A percentile compares a stretch with the other conserved stretches of the same genome.
Evolutionary conservation across 2,797 vertebrate genomes (phyloP).

Genomic region (Xenops minutus): DNA sequence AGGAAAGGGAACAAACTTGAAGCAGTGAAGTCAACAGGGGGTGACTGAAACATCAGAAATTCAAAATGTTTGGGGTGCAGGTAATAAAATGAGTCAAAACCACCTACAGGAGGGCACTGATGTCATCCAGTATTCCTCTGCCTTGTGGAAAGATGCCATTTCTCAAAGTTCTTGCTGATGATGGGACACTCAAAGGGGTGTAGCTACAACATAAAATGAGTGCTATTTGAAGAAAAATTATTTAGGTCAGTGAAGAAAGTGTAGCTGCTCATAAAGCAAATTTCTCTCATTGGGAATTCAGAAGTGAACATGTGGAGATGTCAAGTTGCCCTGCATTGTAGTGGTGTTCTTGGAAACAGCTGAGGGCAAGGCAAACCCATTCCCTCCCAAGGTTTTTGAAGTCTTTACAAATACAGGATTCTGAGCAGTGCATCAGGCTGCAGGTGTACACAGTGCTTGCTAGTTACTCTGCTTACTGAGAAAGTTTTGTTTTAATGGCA

Average conservation of each 20-base stretch:
- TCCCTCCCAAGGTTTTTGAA: neutral
- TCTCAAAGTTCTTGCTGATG: neutral
- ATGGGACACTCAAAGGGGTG: neutral
- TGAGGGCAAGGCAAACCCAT: neutral
- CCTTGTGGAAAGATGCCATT: neutral
- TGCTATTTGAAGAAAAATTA: neutral
- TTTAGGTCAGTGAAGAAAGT: neutral
- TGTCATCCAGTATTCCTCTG: neutral
- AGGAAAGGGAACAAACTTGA: neutral
- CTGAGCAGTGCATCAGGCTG: neutral
- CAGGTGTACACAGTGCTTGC: neutral
- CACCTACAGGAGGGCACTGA: neutral
- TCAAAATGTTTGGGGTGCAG: neutral
- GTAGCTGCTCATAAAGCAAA: neutral
- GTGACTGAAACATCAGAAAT: neutral
- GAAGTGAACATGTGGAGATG: neutral
- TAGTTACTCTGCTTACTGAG: fast-evolving
- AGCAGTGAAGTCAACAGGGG: neutral
- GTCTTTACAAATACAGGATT: neutral
- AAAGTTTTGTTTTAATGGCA: neutral
- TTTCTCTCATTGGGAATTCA: neutral
- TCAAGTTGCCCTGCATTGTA: neutral
- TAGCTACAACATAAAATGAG: neutral
- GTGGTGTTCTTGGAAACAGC: neutral
- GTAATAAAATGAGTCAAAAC: neutral